A percentile compares a stretch with the other conserved stretches of the same genome.
Evolutionary conservation across 2,888 invertebrate species (phyloP).

Genomic region (Caenorhabditis drosophilae): DNA sequence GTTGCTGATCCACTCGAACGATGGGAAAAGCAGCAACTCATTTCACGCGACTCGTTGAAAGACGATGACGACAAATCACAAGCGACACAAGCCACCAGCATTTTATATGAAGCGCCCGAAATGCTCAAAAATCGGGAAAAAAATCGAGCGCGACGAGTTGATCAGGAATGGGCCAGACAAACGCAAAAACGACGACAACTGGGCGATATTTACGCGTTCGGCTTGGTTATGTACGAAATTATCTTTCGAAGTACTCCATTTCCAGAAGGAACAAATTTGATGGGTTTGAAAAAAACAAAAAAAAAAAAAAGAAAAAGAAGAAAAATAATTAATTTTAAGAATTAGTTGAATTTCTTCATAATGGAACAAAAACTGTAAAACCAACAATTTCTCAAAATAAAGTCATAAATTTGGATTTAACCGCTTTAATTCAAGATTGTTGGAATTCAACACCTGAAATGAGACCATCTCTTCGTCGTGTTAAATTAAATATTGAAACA

Average conservation of each 20-base stretch:
- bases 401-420: conserved; percentile 47
- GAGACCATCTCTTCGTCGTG: conserved; percentile 58
- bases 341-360: conserved; percentile 51
- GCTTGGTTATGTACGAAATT: conserved; percentile 64
- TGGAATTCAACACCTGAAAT: conserved; percentile 59
- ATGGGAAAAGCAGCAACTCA: conserved; percentile 63
- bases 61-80: conserved; percentile 61
- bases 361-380: conserved; percentile 53
- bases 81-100: conserved; percentile 61
- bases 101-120: conserved; percentile 65
- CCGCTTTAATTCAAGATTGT: conserved; percentile 53
- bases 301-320: neutral
- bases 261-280: conserved; percentile 55
- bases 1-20: conserved; percentile 64
- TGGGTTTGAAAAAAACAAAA: conserved; percentile 25
- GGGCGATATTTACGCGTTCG: conserved; percentile 67
- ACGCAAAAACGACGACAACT: conserved; percentile 47
- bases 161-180: conserved; percentile 53
- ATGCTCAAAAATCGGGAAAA: conserved; percentile 65
- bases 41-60: conserved; percentile 47
- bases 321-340: conserved; percentile 24
- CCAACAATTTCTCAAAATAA: conserved; percentile 62
- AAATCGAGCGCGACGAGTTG: conserved; percentile 53
- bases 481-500: conserved; percentile 61
- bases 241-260: conserved; percentile 64